Evolutionary conservation across 1,140 invertebrate species (phyloP), one percentile per base, ranked within the genome.

Genomic region (Euglossa dilemma): DNA sequence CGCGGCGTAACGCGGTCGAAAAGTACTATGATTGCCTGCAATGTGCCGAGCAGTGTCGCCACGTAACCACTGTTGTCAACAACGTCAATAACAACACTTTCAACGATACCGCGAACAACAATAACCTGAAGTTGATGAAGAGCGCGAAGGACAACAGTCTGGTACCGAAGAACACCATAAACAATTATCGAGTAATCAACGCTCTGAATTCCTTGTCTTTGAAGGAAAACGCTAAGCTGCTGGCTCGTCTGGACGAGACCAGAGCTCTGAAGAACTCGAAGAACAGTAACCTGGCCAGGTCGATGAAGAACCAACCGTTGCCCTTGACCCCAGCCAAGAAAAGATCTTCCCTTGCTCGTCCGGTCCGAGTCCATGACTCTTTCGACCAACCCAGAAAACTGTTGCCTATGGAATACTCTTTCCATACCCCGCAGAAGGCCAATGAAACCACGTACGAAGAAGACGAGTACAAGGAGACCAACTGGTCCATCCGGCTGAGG

Each of bases 21-120:
- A 95, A 93, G 91, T 95, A 93, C 73, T 95, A 93, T 90, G 94
- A 93, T 87, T 95, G 93, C 83, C 90, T 91, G 87, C 95, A 94
- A 86, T 94, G 94, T 73, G 85, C 92, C 47, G 93, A 94, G 18
- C 92, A 94, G 70, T 95, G 94, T 79, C 92, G 87, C 64, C 92
- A 94, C 85, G 82, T 87, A 57, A 90, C 93, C 45, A 85, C 89
- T n/a, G 88, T 89, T 57, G 93, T 90, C 75, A 91, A 87, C 50
- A 88, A 70, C 18, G 82, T 77, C 28, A 90, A 70, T 61, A 76
- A 52, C 74, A 88, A 75, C 45, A 84, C 75, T 43, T 20, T 52
- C 8, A 56, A 52, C 9, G 79, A 45, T 47, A 88, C 75, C 47
- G 88, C 80, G 56, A 87, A 86, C 80, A 89, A 81, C 63, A 72